Base-by-base conservation (phyloP, 2,113 vertebrate genomes). In the Entelurus aequoreus region DNA sequence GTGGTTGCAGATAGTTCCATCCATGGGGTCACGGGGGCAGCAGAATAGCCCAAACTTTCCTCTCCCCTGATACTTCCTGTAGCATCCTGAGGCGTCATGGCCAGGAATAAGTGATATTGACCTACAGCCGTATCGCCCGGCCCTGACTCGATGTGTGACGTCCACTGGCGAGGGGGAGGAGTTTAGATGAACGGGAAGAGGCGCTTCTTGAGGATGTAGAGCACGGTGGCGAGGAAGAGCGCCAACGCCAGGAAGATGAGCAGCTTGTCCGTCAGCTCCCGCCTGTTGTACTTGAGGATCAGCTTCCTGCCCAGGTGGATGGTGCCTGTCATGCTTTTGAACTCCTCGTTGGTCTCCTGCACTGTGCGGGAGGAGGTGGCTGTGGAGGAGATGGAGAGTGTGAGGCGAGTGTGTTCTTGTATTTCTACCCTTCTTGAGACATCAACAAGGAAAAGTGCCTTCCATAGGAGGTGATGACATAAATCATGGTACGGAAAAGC, bases 171-270 rank as follows among this genome's bases (percentile, higher is more conserved):
- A 12, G 10, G 2, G 42, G 40, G 42, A 28, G 28, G 28, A 28
- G 42, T 12, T 84, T 86, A 95, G 68, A 95, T 75, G 71, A 97
- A 97, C 0, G 94, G 95, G 40, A 96, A 93, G 46, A 98, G 90
- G 40, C 96, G 92, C 75, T 98, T 98, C 69, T 98, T 97, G 46
- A 98, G 80, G 72, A 98, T 97, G 75, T 96, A 98, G 66, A 98
- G 92, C 48, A 98, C 94, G 0, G 96, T 98, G 21, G 93, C 94
- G 14, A 97, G 80, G 79, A 98, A 98, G 3, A 98, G 91, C 21
- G 94, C 94, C 5, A 98, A 72, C 4, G 95, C 96, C 0, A 98
- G 90, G 63, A 97, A 95, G 82, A 98, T 95, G 4, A 98, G 94
- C 65, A 98, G 91, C 63, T 96, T 97, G 90, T 98, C 95, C 0